Evolutionary conservation across 1,140 invertebrate genomes (phyloP).

Genomic region (Drosophila chauvacae): DNA sequence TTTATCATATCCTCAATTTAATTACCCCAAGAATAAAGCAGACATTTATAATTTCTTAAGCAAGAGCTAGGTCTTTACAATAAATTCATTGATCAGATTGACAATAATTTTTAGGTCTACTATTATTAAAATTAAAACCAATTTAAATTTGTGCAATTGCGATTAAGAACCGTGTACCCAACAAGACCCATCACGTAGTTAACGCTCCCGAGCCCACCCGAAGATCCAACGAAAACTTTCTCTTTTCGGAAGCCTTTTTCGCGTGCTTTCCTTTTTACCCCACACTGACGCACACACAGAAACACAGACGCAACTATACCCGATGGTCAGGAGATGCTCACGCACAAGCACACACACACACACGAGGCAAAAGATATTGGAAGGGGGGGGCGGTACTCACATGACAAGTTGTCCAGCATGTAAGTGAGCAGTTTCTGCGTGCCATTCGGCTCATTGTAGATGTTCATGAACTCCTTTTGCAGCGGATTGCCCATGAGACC

Average conservation of each 20-base stretch:
- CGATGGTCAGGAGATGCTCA: conserved; percentile 47
- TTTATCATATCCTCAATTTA: neutral
- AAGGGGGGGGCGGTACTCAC: conserved; percentile 86
- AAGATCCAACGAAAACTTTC: conserved; percentile 58
- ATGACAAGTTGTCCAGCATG: conserved; percentile 97
- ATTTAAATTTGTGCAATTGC: neutral
- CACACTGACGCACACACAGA: conserved; percentile 28
- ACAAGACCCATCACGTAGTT: conserved; percentile 4
- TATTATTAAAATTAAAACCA: neutral
- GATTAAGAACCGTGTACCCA: neutral
- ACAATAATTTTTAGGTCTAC: neutral
- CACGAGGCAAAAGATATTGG: conserved; percentile 8
- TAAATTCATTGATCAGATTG: neutral
- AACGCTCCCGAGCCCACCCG: conserved; percentile 6
- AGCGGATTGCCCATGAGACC: conserved; percentile 97
- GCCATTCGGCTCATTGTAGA: conserved; percentile 97
- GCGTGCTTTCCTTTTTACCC: conserved; percentile 69
- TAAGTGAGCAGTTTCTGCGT: conserved; percentile 96
- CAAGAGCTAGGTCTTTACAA: neutral
- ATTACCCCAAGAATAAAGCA: too few species aligned
- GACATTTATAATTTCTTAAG: neutral
- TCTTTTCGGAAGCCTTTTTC: conserved; percentile 74
- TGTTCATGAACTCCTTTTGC: conserved; percentile 94
- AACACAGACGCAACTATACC: neutral
- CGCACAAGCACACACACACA: conserved; percentile 13